A percentile compares a stretch with the other conserved stretches of the same genome.
These are phyloP conservation scores for Vesta saturnalis DNA, from an alignment of 2,888 invertebrate genomes.

Conservation along the genomic window DNA sequence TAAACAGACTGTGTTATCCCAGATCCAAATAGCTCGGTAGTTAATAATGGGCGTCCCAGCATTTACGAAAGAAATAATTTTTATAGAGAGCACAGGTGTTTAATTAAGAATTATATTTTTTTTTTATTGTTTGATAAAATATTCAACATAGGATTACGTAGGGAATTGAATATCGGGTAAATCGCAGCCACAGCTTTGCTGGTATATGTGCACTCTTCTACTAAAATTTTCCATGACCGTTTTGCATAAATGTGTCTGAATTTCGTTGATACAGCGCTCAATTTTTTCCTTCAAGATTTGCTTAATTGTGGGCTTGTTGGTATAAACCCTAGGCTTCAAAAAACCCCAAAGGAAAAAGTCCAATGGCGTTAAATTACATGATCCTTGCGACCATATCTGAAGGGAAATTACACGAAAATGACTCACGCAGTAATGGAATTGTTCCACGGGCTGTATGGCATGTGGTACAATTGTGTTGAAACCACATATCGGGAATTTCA, in stretches of 20 bases:
- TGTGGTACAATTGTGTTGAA: background rate
- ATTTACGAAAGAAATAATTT: no score
- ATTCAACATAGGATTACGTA: no score
- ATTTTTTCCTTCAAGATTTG: slow-evolving; percentile 40
- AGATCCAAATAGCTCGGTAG: no score
- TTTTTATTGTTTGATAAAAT: no score
- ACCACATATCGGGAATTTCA: background rate
- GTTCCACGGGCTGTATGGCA: background rate
- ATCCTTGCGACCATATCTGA: background rate
- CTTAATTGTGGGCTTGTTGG: slow-evolving; percentile 40
- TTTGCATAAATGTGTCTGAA: background rate
- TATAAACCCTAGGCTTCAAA: slow-evolving; percentile 34
- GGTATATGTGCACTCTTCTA: no score
- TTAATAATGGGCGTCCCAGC: no score
- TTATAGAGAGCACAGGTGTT: no score
- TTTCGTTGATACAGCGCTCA: slow-evolving; percentile 17
- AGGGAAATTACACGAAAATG: background rate
- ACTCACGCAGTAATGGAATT: background rate
- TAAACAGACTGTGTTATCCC: no score
- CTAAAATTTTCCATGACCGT: slow-evolving; percentile 1
- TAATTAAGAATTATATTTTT: no score
- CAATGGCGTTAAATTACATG: background rate
- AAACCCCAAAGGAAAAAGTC: slow-evolving; percentile 25
- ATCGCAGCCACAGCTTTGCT: no score
- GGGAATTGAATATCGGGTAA: no score